Conservation (phyloP, 2,797 vertebrate species). For the Sebastolobus alascanus region DNA sequence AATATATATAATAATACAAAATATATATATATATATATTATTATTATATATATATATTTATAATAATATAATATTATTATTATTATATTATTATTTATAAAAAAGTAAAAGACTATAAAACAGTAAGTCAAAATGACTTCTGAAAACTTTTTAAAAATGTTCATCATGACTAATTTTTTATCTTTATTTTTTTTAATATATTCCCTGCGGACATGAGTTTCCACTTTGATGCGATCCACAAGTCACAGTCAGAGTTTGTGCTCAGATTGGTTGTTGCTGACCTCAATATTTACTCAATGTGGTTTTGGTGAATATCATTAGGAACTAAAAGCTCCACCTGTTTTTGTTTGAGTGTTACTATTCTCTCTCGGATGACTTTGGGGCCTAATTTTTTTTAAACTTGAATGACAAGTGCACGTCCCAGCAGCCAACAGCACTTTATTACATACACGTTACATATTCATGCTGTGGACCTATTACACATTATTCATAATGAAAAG, state of each 20-base stretch:
- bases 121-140: background rate
- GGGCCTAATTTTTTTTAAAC: background rate
- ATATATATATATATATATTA: too few relatives aligned
- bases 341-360: constrained; percentile 4
- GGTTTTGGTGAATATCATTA: background rate
- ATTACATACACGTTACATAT: constrained; percentile 34
- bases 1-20: too few relatives aligned
- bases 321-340: background rate
- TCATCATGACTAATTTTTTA: background rate
- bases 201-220: background rate
- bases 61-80: too few relatives aligned
- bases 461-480: constrained; percentile 20
- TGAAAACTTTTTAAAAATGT: background rate
- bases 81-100: too few relatives aligned
- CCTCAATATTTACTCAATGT: background rate
- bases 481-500: constrained; percentile 42
- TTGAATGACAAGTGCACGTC: constrained; percentile 28
- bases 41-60: too few relatives aligned
- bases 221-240: background rate
- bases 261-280: background rate
- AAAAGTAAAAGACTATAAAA: too few relatives aligned
- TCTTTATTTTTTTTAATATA: accelerated
- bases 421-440: constrained; percentile 14
- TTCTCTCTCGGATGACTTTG: constrained; percentile 7
- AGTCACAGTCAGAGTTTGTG: background rate